Base-by-base conservation (phyloP, 2,797 vertebrate species). In the Rousettus madagascariensis region DNA sequence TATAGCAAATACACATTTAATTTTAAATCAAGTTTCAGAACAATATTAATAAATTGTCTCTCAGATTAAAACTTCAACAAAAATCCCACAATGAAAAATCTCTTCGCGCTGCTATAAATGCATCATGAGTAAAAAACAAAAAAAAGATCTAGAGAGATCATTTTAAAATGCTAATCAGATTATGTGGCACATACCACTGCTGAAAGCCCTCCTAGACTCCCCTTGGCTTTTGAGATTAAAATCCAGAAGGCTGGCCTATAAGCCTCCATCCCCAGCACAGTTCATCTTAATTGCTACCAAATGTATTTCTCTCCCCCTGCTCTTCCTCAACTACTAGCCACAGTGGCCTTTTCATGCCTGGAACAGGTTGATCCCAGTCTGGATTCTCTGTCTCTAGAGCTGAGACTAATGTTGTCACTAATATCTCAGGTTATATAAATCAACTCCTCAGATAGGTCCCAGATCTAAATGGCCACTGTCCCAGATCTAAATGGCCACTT, bases 21-120 rank as follows among this genome's bases (percentile, higher is more conserved):
- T 72, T 86, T 84, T 26, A 87, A 93, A 72, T n/a, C 28, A 87
- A 90, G 33, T 86, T 53, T 84, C 59, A 38, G 78, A 75, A 59
- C 4, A n/a, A 65, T 43, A 61, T 80, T 61, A 63, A 68, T 74
- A 65, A 72, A 46, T 17, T 74, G 22, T 28, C 24, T 83, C 41
- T 77, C 53, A n/a, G 66, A 69, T 5, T 78, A 85, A 95, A 82
- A 75, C n/a, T 46, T 87, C 57, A 89, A 66, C 57, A 94, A 63
- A 78, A 75, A 43, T 61, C 6, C 33, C 59, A 72, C 4, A 46
- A 41, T 55, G 66, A 65, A 75, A 75, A 80, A 66, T 61, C 16
- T 78, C 65, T 86, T 22, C n/a, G 5, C 66, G 8, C 38, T 49
- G 26, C 33, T 91, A 46, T 63, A 89, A 68, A 79, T 43, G n/a